These are phyloP conservation scores for Riparia riparia DNA, from an alignment of 2,113 vertebrate species.

Conservation along the genomic window DNA sequence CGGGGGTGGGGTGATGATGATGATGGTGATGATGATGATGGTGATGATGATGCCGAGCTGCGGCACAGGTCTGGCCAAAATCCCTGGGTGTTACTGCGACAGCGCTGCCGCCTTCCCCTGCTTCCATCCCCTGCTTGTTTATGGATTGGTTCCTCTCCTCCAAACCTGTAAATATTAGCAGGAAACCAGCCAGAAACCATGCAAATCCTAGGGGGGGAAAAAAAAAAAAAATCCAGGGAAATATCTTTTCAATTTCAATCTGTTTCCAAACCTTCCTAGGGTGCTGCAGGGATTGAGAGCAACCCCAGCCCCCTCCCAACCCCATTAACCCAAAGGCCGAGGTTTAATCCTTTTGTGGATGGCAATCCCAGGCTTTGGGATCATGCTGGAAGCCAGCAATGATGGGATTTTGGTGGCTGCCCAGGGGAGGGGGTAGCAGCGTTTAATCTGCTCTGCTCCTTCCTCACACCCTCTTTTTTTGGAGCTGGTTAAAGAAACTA, in stretches of 20 bases:
- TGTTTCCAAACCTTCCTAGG: not conserved
- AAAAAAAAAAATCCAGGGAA: not conserved
- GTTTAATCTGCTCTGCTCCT: not conserved
- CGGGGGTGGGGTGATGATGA: not conserved
- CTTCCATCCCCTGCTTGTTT: not conserved
- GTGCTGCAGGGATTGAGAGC: not conserved
- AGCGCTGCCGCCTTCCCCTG: not conserved
- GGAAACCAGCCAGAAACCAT: not conserved
- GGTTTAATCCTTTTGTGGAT: constrained; percentile 23
- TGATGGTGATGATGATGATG: not conserved
- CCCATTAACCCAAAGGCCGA: not conserved
- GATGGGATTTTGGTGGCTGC: not conserved
- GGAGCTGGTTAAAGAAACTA: not conserved
- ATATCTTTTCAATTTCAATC: not conserved
- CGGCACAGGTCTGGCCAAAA: not conserved
- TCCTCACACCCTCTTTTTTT: not conserved
- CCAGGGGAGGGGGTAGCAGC: not conserved
- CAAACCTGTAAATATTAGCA: not conserved
- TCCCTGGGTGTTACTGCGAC: not conserved
- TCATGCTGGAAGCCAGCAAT: not conserved
- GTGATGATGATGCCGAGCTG: not conserved
- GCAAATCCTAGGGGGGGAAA: not conserved
- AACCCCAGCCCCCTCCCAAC: not conserved
- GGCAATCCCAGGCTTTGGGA: not conserved
- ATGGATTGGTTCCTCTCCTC: not conserved